Evolutionary conservation across 2,888 invertebrate species (phyloP), one percentile per base, ranked within the genome.

Genomic region (Chrysolina americana): DNA sequence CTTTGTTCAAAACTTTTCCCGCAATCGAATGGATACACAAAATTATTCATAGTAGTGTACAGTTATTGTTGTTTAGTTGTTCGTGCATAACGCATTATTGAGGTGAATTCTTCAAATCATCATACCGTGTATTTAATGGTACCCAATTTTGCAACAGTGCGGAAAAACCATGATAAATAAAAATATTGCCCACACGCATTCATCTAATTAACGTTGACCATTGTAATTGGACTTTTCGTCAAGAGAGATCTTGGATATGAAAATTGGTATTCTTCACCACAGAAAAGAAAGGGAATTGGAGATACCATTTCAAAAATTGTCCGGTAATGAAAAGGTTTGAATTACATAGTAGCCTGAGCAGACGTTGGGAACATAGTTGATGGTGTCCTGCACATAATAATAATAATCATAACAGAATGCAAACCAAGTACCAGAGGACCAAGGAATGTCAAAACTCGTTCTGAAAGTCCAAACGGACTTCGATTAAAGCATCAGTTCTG

Each of bases 21-120:
- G 44, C 44, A 44, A 44, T 44, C 15, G 0, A 44, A 44, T 44
- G 15, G 2, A 15, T 44, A 4, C 15, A 44, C 5, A 15, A 44
- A 44, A 36, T 36, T 36, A 36, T 36, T 36, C 36, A 6, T 36
- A 36, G 44, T 44, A 15, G 44, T 13, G 44, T 44, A 44, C 15
- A 15, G 44, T 44, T 44, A 44, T 44, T 9, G 50, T 17, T 50
- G 17, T 50, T 50, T 19, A 28, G 28, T 21, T 53, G 53, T 53
- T 15, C 19, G 53, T 53, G 53, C 53, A 21, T 53, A 53, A 53
- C 53, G 53, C 53, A 21, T 21, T 53, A 53, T 21, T 21, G 53
- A 53, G 53, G 53, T 21, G 11, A 53, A 53, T 19, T 53, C 13
- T 21, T 4, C 17, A 11, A 53, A 53, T 19, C 17, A 2, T 53